These are phyloP conservation scores for Chelon auratus DNA, from an alignment of 2,797 vertebrate species.

Conservation along the genomic window DNA sequence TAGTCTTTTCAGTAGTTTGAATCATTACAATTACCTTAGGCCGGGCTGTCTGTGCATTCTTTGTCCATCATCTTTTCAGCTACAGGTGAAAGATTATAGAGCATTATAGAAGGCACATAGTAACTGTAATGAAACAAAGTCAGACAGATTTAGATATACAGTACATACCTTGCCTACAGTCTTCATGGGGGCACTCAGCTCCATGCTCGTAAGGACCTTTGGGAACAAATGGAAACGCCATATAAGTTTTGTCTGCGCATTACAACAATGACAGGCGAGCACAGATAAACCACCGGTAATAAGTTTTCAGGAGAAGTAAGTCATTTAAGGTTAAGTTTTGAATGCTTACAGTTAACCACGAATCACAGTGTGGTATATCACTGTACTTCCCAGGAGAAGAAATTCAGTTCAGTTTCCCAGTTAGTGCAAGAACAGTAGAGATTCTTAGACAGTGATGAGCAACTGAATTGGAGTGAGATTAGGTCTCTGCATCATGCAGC, in stretches of 20 bases:
- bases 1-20: neutral
- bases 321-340: neutral
- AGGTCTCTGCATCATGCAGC: rapidly evolving
- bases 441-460: rapidly evolving
- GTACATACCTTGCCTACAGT: neutral
- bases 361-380: neutral
- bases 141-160: neutral
- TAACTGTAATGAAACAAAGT: neutral
- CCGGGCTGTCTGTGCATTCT: rapidly evolving
- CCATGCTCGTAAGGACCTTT: rapidly evolving
- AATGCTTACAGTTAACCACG: neutral
- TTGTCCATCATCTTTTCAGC: rapidly evolving
- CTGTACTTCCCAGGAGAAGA: too few species aligned
- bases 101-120: neutral
- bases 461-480: too few species aligned
- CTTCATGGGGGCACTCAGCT: rapidly evolving
- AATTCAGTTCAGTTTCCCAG: too few species aligned
- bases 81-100: conserved; percentile 22
- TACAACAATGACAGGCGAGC: neutral
- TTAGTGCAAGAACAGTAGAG: neutral
- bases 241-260: rapidly evolving
- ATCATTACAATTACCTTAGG: conserved; percentile 16
- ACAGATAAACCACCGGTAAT: rapidly evolving
- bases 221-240: neutral
- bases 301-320: rapidly evolving